Percentiles rank a stretch among this genome's conserved stretches.
Evolutionary conservation across 1,140 invertebrate species (phyloP).

Genomic region (Dendrolimus punctatus): DNA sequence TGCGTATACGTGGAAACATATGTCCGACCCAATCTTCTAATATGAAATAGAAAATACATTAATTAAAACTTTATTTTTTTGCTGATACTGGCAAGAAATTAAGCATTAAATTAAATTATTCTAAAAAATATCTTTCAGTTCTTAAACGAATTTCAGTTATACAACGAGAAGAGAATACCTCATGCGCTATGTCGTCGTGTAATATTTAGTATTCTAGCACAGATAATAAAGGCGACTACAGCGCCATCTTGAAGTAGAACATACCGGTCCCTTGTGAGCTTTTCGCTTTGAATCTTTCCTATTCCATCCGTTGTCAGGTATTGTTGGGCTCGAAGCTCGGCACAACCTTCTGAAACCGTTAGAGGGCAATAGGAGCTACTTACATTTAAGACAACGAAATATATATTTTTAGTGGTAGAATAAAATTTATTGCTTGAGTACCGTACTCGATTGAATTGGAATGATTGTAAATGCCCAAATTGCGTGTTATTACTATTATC

Average conservation of each 20-base stretch:
- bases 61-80: too few relatives aligned
- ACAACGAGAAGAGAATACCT: too few relatives aligned
- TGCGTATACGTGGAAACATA: too few relatives aligned
- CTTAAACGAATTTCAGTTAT: too few relatives aligned
- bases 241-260: conserved; percentile 35
- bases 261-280: conserved; percentile 40
- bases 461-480: conserved; percentile 6
- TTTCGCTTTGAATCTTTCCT: conserved; percentile 25
- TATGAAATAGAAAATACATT: too few relatives aligned
- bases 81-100: too few relatives aligned
- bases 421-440: conserved; percentile 7
- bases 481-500: conserved; percentile 8
- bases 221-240: background rate
- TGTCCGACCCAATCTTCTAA: too few relatives aligned
- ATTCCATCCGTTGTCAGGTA: conserved; percentile 7
- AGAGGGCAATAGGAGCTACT: conserved; percentile 5
- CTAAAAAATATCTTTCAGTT: too few relatives aligned
- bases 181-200: too few relatives aligned
- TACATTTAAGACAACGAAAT: too few relatives aligned
- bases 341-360: conserved; percentile 33
- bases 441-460: background rate
- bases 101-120: too few relatives aligned
- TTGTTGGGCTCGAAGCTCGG: conserved; percentile 15
- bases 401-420: background rate
- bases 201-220: too few relatives aligned